These are phyloP conservation scores for Amiota minor DNA, from an alignment of 2,888 invertebrate species.

Conservation along the genomic window DNA sequence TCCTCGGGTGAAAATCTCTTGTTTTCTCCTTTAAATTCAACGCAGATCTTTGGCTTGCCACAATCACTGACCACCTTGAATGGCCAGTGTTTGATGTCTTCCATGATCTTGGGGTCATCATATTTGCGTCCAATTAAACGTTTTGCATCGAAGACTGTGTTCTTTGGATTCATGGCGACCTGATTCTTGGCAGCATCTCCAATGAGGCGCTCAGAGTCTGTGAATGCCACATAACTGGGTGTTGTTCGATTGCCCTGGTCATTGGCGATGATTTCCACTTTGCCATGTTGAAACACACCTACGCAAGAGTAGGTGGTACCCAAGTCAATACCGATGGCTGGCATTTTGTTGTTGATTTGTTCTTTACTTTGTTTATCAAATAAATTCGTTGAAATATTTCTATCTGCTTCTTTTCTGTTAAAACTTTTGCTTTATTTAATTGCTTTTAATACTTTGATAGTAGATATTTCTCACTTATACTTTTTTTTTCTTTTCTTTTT, in stretches of 20 bases:
- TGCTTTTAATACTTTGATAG: not conserved
- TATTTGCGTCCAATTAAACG: slow-evolving; percentile 93
- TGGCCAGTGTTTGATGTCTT: slow-evolving; percentile 94
- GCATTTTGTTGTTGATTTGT: not conserved
- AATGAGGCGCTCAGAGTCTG: slow-evolving; percentile 87
- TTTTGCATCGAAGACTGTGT: slow-evolving; percentile 84
- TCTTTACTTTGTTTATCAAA: not conserved
- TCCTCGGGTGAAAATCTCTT: slow-evolving; percentile 93
- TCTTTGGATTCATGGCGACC: slow-evolving; percentile 90
- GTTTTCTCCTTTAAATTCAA: slow-evolving; percentile 80
- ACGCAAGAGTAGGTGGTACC: slow-evolving; percentile 91
- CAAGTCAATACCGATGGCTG: slow-evolving; percentile 22
- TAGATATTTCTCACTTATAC: not conserved
- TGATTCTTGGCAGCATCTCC: slow-evolving; percentile 90
- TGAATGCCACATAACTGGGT: slow-evolving; percentile 86
- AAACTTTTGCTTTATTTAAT: not conserved
- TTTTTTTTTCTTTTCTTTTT: not conserved
- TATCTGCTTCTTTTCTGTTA: not conserved
- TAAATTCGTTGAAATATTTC: not conserved
- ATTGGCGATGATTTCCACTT: slow-evolving; percentile 71
- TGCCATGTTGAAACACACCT: slow-evolving; percentile 69
- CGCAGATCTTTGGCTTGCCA: slow-evolving; percentile 82
- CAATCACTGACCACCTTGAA: slow-evolving; percentile 87
- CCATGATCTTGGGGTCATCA: slow-evolving; percentile 89
- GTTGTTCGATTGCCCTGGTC: slow-evolving; percentile 89